These are phyloP conservation scores for Hirudinaria manillensis DNA, from an alignment of 2,888 invertebrate genomes.

Conservation along the genomic window DNA sequence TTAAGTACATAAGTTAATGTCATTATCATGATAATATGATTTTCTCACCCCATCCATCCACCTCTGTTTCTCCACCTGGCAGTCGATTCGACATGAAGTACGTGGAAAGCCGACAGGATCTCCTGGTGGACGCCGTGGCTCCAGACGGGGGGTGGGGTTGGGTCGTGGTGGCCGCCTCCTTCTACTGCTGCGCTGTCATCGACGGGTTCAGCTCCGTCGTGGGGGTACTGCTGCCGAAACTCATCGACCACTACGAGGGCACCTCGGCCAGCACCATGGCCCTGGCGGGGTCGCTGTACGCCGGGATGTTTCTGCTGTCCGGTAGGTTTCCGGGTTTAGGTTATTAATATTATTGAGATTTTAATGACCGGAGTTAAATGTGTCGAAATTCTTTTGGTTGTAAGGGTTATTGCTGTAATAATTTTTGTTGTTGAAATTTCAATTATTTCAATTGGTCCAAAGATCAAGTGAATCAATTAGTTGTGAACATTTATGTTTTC, in stretches of 20 bases:
- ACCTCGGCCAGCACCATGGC: constrained; percentile 32
- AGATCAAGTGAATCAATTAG: neutral
- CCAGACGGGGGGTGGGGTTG: constrained; percentile 39
- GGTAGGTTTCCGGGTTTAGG: constrained; percentile 27
- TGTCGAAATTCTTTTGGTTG: neutral
- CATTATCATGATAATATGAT: too few species aligned
- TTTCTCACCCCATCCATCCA: too few species aligned
- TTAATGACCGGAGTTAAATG: too few species aligned
- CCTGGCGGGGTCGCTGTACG: constrained; percentile 36
- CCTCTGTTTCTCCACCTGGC: neutral
- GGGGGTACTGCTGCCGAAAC: constrained; percentile 34
- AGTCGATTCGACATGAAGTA: constrained; percentile 14
- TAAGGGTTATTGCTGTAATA: neutral
- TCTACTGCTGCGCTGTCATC: constrained; percentile 34
- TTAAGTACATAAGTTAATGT: too few species aligned
- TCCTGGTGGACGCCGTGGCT: constrained; percentile 21
- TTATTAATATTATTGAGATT: too few species aligned
- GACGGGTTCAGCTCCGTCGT: constrained; percentile 34
- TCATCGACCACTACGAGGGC: constrained; percentile 32
- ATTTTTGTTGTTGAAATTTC: too few species aligned
- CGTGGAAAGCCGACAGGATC: constrained; percentile 3
- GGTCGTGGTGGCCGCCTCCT: constrained; percentile 37
- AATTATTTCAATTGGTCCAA: neutral
- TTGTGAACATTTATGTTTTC: neutral
- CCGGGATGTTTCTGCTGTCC: constrained; percentile 34